Conservation (phyloP, 2,888 invertebrate genomes). For the Crioceris asparagi region DNA sequence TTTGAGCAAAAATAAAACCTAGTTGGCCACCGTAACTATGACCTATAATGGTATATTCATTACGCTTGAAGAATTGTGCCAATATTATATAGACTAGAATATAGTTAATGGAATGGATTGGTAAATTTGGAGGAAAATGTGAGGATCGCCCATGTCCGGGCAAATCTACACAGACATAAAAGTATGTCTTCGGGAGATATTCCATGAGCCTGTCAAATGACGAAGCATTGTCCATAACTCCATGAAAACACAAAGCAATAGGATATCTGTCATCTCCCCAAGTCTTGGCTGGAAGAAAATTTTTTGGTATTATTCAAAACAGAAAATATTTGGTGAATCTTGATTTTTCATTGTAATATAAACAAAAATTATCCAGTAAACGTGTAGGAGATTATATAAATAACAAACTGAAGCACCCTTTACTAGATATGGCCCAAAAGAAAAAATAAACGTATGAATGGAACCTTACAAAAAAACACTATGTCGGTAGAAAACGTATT, state of each 20-base stretch:
- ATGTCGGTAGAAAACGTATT: too few relatives aligned
- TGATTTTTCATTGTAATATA: too few relatives aligned
- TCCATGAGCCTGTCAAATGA: conserved; percentile 47
- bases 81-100: conserved; percentile 31
- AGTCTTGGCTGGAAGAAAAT: conserved; percentile 41
- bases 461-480: too few relatives aligned
- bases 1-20: conserved; percentile 31
- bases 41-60: conserved; percentile 28
- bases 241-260: conserved; percentile 49
- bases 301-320: neutral
- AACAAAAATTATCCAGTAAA: too few relatives aligned
- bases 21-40: conserved; percentile 43
- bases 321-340: too few relatives aligned
- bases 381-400: too few relatives aligned
- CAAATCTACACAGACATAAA: conserved; percentile 43
- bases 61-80: conserved; percentile 27
- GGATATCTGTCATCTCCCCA: conserved; percentile 48
- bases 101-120: conserved; percentile 37
- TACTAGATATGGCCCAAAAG: too few relatives aligned
- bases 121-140: conserved; percentile 36
- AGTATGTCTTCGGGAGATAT: conserved; percentile 40
- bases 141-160: conserved; percentile 53
- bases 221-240: conserved; percentile 48
- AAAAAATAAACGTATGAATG: too few relatives aligned
- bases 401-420: too few relatives aligned